phyloP scores from a whole-genome alignment of 2,888 invertebrate genomes.

The Synergus itoensis region DNA sequence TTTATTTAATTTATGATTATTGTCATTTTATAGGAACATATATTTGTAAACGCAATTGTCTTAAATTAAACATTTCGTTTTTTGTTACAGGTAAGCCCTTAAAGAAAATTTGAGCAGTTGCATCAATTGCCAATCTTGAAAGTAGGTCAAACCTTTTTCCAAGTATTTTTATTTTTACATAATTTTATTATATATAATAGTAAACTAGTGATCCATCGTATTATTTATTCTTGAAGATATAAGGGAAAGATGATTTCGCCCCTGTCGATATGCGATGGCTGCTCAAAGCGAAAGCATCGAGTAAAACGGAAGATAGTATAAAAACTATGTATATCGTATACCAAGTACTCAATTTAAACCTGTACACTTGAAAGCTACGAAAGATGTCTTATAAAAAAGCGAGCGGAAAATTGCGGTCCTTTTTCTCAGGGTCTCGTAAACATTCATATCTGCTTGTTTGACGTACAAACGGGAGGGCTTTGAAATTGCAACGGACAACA shows the following conservation, averaged over 20 bases:
- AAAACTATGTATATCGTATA: background rate
- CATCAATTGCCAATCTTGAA: background rate
- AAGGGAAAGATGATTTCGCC: background rate
- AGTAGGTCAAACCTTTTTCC: background rate
- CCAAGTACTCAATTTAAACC: background rate
- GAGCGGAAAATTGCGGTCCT: conserved; percentile 57
- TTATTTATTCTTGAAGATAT: background rate
- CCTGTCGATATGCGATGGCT: background rate
- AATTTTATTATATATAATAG: background rate
- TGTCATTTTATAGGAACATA: no score
- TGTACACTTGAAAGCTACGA: background rate
- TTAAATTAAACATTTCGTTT: background rate
- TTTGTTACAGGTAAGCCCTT: background rate
- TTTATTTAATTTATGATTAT: background rate
- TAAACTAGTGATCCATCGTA: background rate
- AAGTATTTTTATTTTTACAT: background rate
- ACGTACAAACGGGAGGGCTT: conserved; percentile 42
- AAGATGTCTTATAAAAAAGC: conserved; percentile 46
- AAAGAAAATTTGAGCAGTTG: background rate
- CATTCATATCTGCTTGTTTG: conserved; percentile 59
- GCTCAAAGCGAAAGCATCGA: background rate
- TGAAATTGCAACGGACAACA: background rate
- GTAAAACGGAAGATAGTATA: background rate
- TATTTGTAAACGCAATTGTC: no score
- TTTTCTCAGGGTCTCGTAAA: conserved; percentile 55